phyloP scores from a whole-genome alignment of 2,888 invertebrate genomes.

The Lasioglossum morio region DNA sequence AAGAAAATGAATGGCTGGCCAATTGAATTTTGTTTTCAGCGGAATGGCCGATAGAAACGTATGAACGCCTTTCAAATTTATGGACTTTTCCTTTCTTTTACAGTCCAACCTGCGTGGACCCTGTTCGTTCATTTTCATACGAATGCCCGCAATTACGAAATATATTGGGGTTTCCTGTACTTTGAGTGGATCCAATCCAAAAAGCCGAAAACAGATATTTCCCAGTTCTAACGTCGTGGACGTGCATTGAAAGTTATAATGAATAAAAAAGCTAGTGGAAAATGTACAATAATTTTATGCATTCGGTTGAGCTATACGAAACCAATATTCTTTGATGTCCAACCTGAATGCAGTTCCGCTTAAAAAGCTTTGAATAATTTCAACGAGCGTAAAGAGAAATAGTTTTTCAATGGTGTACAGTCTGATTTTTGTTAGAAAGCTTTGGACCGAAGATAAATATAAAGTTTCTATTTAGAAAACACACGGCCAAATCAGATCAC shows the following conservation, averaged over 20 bases:
- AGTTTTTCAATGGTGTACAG: neutral
- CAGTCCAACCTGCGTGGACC: neutral
- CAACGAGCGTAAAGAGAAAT: neutral
- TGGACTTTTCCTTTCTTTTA: slow-evolving; percentile 26
- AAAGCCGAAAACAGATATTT: neutral
- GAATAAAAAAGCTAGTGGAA: neutral
- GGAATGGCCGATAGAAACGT: slow-evolving; percentile 14
- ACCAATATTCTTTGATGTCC: neutral
- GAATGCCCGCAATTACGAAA: neutral
- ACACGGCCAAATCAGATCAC: no score
- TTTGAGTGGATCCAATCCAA: neutral
- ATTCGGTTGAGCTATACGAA: neutral
- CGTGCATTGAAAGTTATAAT: neutral
- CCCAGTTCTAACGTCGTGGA: neutral
- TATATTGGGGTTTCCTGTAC: neutral
- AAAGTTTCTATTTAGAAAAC: neutral
- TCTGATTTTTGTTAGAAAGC: neutral
- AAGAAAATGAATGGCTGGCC: slow-evolving; percentile 38
- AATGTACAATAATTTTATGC: neutral
- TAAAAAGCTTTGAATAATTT: neutral
- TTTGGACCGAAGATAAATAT: neutral
- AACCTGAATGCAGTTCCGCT: neutral
- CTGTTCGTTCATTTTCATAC: slow-evolving; percentile 8
- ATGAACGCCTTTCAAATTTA: slow-evolving; percentile 27
- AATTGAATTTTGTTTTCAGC: slow-evolving; percentile 51